Percentiles rank a stretch among this genome's conserved stretches.
phyloP scores from a whole-genome alignment of 2,797 vertebrate species.

The Macrochelys suwanniensis region DNA sequence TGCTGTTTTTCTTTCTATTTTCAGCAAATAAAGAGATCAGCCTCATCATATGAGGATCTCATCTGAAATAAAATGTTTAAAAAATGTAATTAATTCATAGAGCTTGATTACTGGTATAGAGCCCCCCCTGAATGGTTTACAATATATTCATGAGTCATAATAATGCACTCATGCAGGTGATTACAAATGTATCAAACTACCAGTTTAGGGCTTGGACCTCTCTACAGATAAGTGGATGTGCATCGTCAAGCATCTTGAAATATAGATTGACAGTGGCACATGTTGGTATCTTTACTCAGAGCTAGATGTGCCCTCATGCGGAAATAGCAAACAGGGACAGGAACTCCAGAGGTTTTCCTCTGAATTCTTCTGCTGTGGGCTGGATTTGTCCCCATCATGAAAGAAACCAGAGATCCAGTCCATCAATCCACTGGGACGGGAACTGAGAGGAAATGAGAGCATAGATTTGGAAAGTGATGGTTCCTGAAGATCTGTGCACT shows the following conservation, averaged over 20 bases:
- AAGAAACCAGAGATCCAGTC: not conserved
- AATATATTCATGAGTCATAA: not conserved
- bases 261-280: not conserved
- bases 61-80: not conserved
- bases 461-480: not conserved
- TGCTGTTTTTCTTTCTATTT: not conserved
- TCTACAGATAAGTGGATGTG: not conserved
- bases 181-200: not conserved
- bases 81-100: not conserved
- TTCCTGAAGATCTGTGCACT: not conserved
- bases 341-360: not conserved
- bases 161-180: fast-evolving
- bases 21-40: not conserved
- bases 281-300: not conserved
- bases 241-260: not conserved
- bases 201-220: not conserved
- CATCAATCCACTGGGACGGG: not conserved
- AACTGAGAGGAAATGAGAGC: not conserved
- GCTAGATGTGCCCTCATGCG: not conserved
- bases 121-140: not conserved
- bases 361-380: not conserved
- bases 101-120: not conserved
- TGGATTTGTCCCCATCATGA: not conserved
- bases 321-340: not conserved
- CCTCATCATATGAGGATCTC: not conserved